Percentiles rank a stretch among this genome's conserved stretches.
phyloP scores from a whole-genome alignment of 1,140 invertebrate species.

The Apis dorsata region DNA sequence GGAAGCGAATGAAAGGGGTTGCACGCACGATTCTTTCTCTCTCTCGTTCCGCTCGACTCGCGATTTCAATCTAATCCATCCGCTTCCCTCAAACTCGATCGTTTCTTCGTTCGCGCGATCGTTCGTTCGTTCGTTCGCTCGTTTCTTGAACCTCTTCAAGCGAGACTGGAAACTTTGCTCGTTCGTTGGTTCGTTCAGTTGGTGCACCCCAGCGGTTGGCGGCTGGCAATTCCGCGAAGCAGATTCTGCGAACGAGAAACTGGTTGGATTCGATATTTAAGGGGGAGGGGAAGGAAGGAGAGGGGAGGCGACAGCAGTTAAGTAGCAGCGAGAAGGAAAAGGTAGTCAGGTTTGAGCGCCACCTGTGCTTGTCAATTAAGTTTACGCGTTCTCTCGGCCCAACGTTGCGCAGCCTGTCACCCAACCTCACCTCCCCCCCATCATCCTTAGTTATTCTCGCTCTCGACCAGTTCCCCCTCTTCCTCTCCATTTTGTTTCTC shows the following conservation, averaged over 20 bases:
- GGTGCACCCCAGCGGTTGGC: not conserved
- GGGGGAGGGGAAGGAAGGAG: not conserved
- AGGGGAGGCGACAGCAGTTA: constrained; percentile 54
- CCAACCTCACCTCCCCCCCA: constrained; percentile 32
- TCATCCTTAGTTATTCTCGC: constrained; percentile 62
- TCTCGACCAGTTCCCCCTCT: constrained; percentile 22
- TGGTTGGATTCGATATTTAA: constrained; percentile 40
- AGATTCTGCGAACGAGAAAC: constrained; percentile 44
- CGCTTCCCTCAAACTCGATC: constrained; percentile 15
- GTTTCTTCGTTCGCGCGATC: constrained; percentile 20
- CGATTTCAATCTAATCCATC: constrained; percentile 58
- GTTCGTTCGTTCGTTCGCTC: not conserved
- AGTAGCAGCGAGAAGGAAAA: constrained; percentile 62
- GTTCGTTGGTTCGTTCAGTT: constrained; percentile 11
- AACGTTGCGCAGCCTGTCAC: constrained; percentile 54
- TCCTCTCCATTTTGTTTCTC: not conserved
- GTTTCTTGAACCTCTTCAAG: constrained; percentile 38
- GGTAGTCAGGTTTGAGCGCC: constrained; percentile 74
- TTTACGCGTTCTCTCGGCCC: constrained; percentile 73
- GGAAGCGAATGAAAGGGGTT: not conserved
- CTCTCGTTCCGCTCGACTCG: constrained; percentile 58
- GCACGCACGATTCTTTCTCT: not conserved
- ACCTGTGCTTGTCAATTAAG: constrained; percentile 77
- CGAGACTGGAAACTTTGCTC: constrained; percentile 56
- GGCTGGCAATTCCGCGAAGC: constrained; percentile 44